A percentile compares a stretch with the other conserved stretches of the same genome.
Evolutionary conservation across 1,140 invertebrate species (phyloP).

Genomic region (Aplysia californica): DNA sequence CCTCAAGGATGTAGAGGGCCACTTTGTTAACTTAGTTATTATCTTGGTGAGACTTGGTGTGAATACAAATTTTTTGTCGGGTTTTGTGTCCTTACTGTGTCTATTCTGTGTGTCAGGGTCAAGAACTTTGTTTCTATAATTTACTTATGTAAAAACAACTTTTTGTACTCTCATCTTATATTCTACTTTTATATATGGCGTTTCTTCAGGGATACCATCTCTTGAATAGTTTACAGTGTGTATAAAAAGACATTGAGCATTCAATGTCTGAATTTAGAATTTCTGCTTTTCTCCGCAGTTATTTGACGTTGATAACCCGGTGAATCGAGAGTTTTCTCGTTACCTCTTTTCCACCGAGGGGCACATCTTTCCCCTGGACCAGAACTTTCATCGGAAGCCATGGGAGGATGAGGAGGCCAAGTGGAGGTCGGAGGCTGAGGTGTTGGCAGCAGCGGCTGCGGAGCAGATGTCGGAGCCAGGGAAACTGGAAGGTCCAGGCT

Average conservation of each 20-base stretch:
- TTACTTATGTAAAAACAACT: too few species aligned
- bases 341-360: conserved; percentile 80
- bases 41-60: neutral
- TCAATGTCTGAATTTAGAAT: neutral
- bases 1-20: neutral
- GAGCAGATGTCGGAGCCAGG: conserved; percentile 5
- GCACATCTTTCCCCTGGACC: conserved; percentile 74
- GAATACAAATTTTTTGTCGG: neutral
- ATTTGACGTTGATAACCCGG: conserved; percentile 77
- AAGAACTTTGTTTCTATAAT: too few species aligned
- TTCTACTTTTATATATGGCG: too few species aligned
- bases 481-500: neutral
- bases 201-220: too few species aligned
- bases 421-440: neutral
- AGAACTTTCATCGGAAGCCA: conserved; percentile 64
- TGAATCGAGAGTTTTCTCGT: conserved; percentile 72
- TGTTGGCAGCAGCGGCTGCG: neutral
- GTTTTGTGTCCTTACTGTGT: neutral
- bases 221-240: too few species aligned
- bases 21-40: neutral
- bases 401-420: conserved; percentile 36
- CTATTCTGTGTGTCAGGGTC: too few species aligned
- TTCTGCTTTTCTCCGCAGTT: conserved; percentile 66
- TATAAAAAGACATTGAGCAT: too few species aligned
- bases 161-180: too few species aligned